phyloP scores from a whole-genome alignment of 2,888 invertebrate genomes.

The Orthosia gracilis region DNA sequence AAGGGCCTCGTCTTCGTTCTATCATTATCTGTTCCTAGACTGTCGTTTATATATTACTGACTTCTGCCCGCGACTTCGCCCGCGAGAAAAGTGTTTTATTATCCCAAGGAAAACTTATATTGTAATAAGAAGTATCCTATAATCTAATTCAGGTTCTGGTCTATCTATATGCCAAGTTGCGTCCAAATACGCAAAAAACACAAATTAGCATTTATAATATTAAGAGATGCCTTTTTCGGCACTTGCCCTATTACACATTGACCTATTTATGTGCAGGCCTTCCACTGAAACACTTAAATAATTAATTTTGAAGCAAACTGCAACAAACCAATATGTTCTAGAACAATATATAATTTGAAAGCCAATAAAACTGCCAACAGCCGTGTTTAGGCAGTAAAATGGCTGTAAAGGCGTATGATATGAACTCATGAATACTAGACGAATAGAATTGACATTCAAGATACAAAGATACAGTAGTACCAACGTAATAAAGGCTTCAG shows the following conservation, averaged over 20 bases:
- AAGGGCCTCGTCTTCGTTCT: no score
- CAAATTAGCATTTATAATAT: no score
- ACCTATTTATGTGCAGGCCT: neutral
- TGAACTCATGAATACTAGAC: conserved; percentile 1
- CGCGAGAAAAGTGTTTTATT: no score
- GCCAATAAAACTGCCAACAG: conserved; percentile 15
- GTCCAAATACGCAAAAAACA: no score
- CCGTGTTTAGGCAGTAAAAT: conserved; percentile 5
- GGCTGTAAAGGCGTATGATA: neutral
- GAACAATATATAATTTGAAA: neutral
- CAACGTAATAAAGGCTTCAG: neutral
- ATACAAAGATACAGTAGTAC: neutral
- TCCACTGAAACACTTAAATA: no score
- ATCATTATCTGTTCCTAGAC: no score
- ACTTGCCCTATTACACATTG: neutral
- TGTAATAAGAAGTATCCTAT: no score
- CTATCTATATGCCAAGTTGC: no score
- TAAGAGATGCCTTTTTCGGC: neutral
- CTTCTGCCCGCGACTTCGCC: no score
- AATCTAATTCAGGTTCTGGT: no score
- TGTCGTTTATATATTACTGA: no score
- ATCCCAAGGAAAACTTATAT: no score
- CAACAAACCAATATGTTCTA: neutral
- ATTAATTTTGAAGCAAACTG: neutral
- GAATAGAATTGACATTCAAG: neutral